These are phyloP conservation scores for Poecile montanus DNA, from an alignment of 2,797 vertebrate genomes.

Conservation along the genomic window DNA sequence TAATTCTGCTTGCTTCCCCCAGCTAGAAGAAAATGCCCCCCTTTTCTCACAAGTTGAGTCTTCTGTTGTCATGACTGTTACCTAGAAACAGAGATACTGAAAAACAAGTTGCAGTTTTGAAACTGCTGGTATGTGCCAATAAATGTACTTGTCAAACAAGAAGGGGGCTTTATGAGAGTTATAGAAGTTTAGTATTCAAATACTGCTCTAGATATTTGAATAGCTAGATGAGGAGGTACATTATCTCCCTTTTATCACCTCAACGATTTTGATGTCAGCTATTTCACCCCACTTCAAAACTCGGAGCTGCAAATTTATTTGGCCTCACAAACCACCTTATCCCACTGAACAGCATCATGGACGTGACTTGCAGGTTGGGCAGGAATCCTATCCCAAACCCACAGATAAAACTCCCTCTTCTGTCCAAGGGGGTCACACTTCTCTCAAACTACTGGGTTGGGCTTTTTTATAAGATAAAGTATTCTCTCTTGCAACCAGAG, in stretches of 20 bases:
- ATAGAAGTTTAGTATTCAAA: neutral
- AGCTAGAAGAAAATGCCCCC: accelerated
- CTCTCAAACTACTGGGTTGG: neutral
- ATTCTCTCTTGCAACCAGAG: neutral
- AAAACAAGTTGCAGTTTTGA: neutral
- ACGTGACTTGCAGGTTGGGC: neutral
- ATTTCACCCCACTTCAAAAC: neutral
- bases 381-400: neutral
- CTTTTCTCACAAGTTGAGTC: neutral
- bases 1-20: neutral
- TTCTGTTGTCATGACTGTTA: neutral
- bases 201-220: neutral
- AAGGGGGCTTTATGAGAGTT: neutral
- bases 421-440: neutral
- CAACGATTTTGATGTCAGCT: neutral
- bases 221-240: neutral
- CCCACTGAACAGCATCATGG: neutral
- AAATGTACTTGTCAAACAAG: neutral
- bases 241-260: neutral
- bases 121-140: neutral
- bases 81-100: neutral
- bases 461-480: neutral
- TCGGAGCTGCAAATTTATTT: neutral
- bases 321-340: neutral
- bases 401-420: neutral